Base-by-base conservation (phyloP, 37 sponge, comb jelly and placozoan genomes). In the Haliclona indistincta region DNA sequence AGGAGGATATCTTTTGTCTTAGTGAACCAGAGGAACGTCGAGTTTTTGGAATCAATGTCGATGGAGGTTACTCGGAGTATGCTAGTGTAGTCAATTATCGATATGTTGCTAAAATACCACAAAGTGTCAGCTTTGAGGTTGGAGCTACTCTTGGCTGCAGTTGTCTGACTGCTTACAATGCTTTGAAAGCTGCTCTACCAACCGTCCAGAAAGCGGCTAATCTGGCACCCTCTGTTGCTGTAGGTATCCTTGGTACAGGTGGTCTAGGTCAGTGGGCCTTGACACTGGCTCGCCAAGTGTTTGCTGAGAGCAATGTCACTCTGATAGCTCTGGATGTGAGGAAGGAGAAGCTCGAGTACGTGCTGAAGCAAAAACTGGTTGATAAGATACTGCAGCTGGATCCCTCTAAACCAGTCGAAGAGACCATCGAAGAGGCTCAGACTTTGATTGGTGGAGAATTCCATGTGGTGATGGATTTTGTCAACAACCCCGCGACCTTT, bases 31-130 rank as follows among this genome's bases (percentile, higher is more conserved):
- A n/a, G n/a, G n/a, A n/a, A n/a, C 6, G 40, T n/a, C 37, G 37
- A 52, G 81, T 72, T 26, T 5, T 81, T 28, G 81, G 81, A n/a
- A 38, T 81, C 1, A 11, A 30, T 39, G 22, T 19, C 10, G 66
- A 83, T 75, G 84, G 84, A 41, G 84, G 84, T 10, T 83, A 68
- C 54, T 23, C 77, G 26, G 84, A 83, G 38, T 75, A 40, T 67
- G 84, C 75, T 6, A 3, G 23, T 1, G 53, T 83, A 10, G 61
- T 56, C 26, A 45, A 76, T 68, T 54, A 76, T 40, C 34, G 47
- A 11, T 83, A 56, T 55, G 41, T 67, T 6, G 10, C 69, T 8
- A 62, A 47, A 43, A 23, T 67, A 13, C 71, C 84, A n/a, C 67
- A 69, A 2, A 26, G 13, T 11, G 44, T 83, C 1, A 43, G 69